Evolutionary conservation across 37 sponge, comb jelly and placozoan genomes (phyloP).

Genomic region (Aplysina aerophoba): DNA sequence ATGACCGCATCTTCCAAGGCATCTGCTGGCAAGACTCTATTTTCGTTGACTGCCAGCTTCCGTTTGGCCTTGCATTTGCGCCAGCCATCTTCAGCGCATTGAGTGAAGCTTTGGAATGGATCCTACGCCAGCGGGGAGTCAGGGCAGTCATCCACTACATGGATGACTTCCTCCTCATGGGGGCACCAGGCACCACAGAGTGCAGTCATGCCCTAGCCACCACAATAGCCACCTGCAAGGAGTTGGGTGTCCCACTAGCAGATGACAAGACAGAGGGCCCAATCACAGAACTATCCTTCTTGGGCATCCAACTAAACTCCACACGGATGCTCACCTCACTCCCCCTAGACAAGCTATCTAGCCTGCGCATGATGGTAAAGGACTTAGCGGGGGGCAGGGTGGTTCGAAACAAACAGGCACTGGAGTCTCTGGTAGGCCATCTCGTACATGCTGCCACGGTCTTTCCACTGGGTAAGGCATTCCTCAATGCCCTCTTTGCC

Average conservation of each 20-base stretch:
- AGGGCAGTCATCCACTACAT: conserved; percentile 11
- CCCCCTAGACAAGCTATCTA: too few relatives aligned
- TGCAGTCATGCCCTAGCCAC: not conserved
- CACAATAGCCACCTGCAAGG: not conserved
- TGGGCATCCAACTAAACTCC: too few relatives aligned
- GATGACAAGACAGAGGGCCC: conserved; percentile 16
- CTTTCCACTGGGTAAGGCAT: conserved; percentile 25
- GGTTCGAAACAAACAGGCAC: not conserved
- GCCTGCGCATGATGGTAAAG: too few relatives aligned
- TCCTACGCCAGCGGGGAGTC: not conserved
- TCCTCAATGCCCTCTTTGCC: conserved; percentile 22
- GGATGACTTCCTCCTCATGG: conserved; percentile 26
- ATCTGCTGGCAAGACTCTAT: not conserved
- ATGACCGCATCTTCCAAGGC: not conserved
- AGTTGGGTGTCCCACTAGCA: conserved; percentile 21
- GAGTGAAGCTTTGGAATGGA: conserved; percentile 22
- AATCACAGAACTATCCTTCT: not conserved
- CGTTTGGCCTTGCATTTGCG: conserved; percentile 20
- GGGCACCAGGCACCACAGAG: conserved; percentile 1
- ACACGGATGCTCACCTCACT: too few relatives aligned
- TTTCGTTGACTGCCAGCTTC: conserved; percentile 25
- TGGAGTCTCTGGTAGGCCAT: conserved; percentile 22
- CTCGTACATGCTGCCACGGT: conserved; percentile 31
- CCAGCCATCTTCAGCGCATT: conserved; percentile 23
- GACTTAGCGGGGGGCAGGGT: not conserved